Evolutionary conservation across 1,140 invertebrate genomes (phyloP), one percentile per base, ranked within the genome.

Genomic region (Nilaparvata lugens): DNA sequence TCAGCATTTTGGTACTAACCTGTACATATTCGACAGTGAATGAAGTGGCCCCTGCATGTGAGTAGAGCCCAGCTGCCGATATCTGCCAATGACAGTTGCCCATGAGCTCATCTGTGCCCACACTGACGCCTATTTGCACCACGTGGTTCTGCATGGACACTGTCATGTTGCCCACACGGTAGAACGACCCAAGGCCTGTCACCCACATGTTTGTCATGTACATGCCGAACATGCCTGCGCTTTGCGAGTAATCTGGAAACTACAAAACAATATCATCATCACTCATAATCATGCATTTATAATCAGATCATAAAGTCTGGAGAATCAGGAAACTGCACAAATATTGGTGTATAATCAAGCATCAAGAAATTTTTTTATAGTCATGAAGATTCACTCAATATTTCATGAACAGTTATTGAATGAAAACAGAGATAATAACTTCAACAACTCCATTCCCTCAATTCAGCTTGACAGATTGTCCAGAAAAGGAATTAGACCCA

Each of bases 31-130:
- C 86, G 21, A 90, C 77, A 1, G 83, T 86, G 67, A 91, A 90
- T 9, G 80, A 81, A 0, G 85, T 78, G 4, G 81, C 82, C 0
- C 89, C 89, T n/a, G 82, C 75, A 65, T 82, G 79, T 0, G 83
- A 83, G 28, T 88, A 67, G 11, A 89, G 69, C 13, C 86, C 86
- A 55, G 80, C 79, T 2, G 86, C 71, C 45, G 81, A 79, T 6
- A 89, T 73, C 67, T 89, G 86, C 89, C 89, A 92, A 38, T 88
- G 81, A 16, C 84, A 87, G 5, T 75, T 81, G 1, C 89, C 89
- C 66, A 84, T 75, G 16, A 92, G 74, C 72, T 83, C 80, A 70
- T 91, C 86, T 0, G 89, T 91, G 18, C 87, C 89, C 19, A 90
- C 78, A 70, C 89, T 83, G 60, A 91, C 69, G 35, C 81, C 76